These are phyloP conservation scores for Anguilla marmorata DNA, from an alignment of 2,797 vertebrate species.

Conservation along the genomic window DNA sequence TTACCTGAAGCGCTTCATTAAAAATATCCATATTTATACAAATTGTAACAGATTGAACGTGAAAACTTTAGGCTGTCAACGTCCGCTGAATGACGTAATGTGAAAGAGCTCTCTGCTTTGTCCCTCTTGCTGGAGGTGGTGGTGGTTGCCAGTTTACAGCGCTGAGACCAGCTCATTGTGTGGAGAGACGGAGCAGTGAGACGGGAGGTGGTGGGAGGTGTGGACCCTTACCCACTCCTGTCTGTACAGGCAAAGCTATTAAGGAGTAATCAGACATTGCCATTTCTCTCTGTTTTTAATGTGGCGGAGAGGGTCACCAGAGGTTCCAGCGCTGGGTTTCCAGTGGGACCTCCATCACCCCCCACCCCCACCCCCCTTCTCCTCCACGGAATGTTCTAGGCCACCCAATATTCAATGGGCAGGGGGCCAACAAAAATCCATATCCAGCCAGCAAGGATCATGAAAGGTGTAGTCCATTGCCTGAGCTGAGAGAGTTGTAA, in stretches of 20 bases:
- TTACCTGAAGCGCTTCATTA: neutral
- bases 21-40: neutral
- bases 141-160: neutral
- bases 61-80: neutral
- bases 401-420: neutral
- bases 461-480: neutral
- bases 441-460: neutral
- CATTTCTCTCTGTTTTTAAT: neutral
- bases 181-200: neutral
- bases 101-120: conserved; percentile 13
- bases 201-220: neutral
- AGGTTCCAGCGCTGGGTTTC: neutral
- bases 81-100: neutral
- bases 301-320: conserved; percentile 5
- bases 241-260: neutral
- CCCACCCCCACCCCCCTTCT: neutral
- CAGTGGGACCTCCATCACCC: neutral
- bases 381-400: too few species aligned
- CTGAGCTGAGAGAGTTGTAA: neutral
- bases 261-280: conserved; percentile 11
- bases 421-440: neutral
- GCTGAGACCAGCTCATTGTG: neutral
- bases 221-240: neutral
- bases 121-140: neutral
- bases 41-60: neutral